These are phyloP conservation scores for Meriones unguiculatus DNA, from an alignment of 2,113 vertebrate species.

Conservation along the genomic window DNA sequence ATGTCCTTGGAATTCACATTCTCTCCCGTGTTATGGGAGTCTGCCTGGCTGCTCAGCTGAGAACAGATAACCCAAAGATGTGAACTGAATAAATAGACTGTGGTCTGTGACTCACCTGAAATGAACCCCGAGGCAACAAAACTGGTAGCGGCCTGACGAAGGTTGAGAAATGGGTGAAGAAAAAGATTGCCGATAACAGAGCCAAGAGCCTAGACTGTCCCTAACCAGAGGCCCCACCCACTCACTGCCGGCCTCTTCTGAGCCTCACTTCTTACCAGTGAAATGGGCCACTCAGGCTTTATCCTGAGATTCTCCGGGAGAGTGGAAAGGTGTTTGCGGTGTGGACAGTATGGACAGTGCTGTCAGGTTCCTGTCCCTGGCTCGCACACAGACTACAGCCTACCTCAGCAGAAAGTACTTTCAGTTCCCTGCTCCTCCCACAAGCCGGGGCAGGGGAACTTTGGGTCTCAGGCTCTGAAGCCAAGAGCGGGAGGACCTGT, in stretches of 20 bases:
- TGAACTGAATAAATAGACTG: background rate
- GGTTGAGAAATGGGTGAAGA: background rate
- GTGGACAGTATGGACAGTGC: background rate
- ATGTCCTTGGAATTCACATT: background rate
- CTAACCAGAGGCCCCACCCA: background rate
- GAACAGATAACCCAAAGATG: background rate
- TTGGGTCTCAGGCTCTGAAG: background rate
- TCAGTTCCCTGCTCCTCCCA: background rate
- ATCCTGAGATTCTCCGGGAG: background rate
- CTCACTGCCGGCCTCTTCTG: background rate
- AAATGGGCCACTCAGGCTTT: background rate
- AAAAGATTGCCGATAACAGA: background rate
- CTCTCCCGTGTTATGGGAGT: background rate
- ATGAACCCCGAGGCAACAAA: background rate
- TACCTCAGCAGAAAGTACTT: background rate
- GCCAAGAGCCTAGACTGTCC: background rate
- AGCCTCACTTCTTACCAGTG: background rate
- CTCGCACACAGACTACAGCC: background rate
- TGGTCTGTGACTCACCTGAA: background rate
- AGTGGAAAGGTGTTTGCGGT: background rate
- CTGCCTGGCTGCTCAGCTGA: background rate
- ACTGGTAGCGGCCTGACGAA: background rate
- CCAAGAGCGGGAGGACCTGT: background rate
- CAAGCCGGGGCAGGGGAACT: background rate
- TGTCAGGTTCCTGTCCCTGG: background rate